Conservation (phyloP, 2,113 vertebrate species). For the Macrotus californicus region DNA sequence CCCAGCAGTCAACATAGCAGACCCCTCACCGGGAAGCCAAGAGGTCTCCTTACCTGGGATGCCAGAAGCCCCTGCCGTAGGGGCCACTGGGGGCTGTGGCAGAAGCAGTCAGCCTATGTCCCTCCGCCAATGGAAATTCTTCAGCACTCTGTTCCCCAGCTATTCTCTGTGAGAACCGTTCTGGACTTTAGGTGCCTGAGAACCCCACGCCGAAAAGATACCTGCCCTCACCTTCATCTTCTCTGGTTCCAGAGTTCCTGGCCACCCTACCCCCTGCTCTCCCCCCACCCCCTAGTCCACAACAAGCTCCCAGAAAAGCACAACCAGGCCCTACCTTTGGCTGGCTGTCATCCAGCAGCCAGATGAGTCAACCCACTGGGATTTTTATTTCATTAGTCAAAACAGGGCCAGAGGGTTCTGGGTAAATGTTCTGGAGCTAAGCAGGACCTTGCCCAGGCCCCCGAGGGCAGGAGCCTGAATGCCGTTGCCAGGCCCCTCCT, state of each 20-base stretch:
- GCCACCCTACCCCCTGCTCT: too few relatives aligned
- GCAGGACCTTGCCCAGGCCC: neutral
- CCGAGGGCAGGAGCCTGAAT: neutral
- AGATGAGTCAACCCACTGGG: neutral
- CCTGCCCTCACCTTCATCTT: neutral
- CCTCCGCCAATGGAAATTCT: neutral
- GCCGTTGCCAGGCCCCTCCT: neutral
- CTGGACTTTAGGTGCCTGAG: neutral
- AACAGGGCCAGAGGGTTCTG: neutral
- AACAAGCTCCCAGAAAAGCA: neutral
- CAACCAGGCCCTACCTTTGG: neutral
- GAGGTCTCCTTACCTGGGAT: neutral
- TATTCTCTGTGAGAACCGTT: rapidly evolving
- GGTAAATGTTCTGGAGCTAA: neutral
- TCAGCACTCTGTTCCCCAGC: neutral
- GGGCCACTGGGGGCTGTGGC: neutral
- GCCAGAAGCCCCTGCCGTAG: neutral
- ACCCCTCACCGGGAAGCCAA: neutral
- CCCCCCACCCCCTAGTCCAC: neutral
- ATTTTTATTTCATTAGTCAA: neutral
- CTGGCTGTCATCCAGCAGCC: neutral
- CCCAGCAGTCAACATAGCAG: neutral
- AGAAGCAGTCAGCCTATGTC: neutral
- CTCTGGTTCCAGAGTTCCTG: neutral
- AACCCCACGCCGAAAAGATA: neutral